Evolutionary conservation across 2,113 vertebrate species (phyloP), one percentile per base, ranked within the genome.

Genomic region (Nothobranchius furzeri): DNA sequence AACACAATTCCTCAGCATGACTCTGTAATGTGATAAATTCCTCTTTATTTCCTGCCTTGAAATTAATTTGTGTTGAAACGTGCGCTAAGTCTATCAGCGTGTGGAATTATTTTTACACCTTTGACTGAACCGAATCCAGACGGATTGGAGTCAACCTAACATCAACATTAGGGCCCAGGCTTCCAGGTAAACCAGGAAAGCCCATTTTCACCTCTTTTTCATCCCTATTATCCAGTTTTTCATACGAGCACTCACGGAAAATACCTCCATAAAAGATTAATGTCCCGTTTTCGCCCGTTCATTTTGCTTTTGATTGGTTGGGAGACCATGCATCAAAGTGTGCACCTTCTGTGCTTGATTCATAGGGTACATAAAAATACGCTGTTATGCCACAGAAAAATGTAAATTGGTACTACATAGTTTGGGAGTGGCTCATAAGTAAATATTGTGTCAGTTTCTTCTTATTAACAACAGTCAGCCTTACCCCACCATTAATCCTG

Each of bases 391-490:
- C 85, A 73, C 73, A 73, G 81, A 87, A 92, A 92, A 92, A 93
- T 92, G 87, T 89, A 89, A 92, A 93, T 92, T 93, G 90, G 93
- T 93, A 89, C 91, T 80, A 67, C 65, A 78, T 87, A 90, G 84
- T 89, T 92, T 89, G 88, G 86, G 86, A 89, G 90, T 76, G 67
- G 88, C 85, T 79, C 89, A 81, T 91, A 90, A 90, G 91, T 90
- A 91, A 92, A 91, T 92, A 91, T 89, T 88, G 88, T 91, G 90
- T 90, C 90, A 89, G 89, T 91, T 91, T 91, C 84, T 93, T 91
- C 85, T 91, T 92, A 93, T 93, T 93, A 93, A 91, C 84, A 90
- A 86, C 82, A 80, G 73, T 64, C 85, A 72, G 79, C 66, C 63
- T 69, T 52, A 73, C 74, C 84, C 76, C 62, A 70, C 82, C 88